Conservation (phyloP, 2,113 vertebrate species). For the Ginglymostoma cirratum region DNA sequence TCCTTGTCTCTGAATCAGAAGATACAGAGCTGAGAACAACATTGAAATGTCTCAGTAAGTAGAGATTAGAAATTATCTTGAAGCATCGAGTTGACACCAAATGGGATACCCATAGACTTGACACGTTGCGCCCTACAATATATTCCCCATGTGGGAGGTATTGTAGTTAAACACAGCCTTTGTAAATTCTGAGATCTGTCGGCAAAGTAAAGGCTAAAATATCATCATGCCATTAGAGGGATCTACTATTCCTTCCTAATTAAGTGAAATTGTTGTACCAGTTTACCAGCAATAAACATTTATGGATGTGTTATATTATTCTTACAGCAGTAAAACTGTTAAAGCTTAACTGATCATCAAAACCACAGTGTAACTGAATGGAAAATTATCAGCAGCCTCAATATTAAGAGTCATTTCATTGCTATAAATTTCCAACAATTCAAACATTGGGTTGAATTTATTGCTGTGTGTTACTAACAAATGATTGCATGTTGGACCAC, state of each 20-base stretch:
- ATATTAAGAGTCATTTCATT: neutral
- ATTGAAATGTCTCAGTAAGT: neutral
- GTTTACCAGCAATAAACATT: slow-evolving; percentile 21
- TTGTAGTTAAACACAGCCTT: too few relatives aligned
- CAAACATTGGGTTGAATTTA: neutral
- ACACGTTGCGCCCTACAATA: neutral
- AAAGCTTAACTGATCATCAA: neutral
- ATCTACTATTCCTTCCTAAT: neutral
- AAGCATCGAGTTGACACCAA: neutral
- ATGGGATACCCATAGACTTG: neutral
- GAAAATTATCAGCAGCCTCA: slow-evolving; percentile 13
- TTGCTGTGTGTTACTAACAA: neutral
- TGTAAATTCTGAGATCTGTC: neutral
- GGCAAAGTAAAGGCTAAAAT: neutral
- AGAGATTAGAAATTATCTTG: neutral
- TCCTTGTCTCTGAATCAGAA: neutral
- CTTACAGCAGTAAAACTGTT: neutral
- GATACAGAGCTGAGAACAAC: neutral
- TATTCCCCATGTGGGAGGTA: neutral
- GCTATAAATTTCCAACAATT: neutral
- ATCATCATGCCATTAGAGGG: neutral
- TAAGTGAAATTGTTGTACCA: neutral
- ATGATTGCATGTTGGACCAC: neutral
- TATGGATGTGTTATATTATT: neutral
- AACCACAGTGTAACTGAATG: neutral